Percentiles rank a stretch among this genome's conserved stretches.
phyloP scores from a whole-genome alignment of 1,140 invertebrate species.

The Drosophila novamexicana region DNA sequence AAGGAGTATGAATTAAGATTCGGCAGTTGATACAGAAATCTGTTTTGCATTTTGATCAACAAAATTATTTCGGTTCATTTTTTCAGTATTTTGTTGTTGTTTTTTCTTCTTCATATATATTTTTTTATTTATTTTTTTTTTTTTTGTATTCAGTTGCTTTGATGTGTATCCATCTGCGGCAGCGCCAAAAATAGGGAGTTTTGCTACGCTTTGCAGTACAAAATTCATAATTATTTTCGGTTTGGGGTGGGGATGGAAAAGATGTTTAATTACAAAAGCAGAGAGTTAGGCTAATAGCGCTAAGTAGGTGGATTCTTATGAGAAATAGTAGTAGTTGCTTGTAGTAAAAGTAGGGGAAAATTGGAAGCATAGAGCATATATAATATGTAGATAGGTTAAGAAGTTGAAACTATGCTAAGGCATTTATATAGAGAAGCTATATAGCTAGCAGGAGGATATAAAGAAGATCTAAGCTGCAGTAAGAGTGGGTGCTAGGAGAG shows the following conservation, averaged over 20 bases:
- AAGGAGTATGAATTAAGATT: slow-evolving; percentile 85
- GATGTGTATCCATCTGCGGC: slow-evolving; percentile 69
- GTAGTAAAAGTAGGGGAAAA: slow-evolving; percentile 19
- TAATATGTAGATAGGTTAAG: slow-evolving; percentile 1
- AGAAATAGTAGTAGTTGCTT: slow-evolving; percentile 34
- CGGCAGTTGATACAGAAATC: slow-evolving; percentile 84
- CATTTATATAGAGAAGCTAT: slow-evolving; percentile 13
- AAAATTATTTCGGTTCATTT: slow-evolving; percentile 47
- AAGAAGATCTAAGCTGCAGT: slow-evolving; percentile 21
- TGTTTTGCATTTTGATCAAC: slow-evolving; percentile 46
- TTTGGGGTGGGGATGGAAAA: slow-evolving; percentile 19
- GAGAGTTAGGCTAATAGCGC: slow-evolving; percentile 38
- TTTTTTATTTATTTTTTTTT: slow-evolving; percentile 18
- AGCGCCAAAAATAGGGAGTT: slow-evolving; percentile 24
- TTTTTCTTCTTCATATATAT: slow-evolving; percentile 5
- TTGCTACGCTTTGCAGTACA: slow-evolving; percentile 42
- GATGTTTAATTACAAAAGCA: slow-evolving; percentile 69
- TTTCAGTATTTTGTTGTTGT: slow-evolving; percentile 7
- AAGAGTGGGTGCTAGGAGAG: slow-evolving; percentile 26
- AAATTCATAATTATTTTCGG: slow-evolving; percentile 20
- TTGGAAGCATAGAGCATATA: slow-evolving; percentile 4
- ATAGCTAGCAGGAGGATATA: not conserved
- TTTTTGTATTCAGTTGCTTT: slow-evolving; percentile 47
- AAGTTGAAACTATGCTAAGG: slow-evolving; percentile 14
- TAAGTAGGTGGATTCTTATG: slow-evolving; percentile 41